phyloP scores from a whole-genome alignment of 2,888 invertebrate species.

The Acleris holmiana region DNA sequence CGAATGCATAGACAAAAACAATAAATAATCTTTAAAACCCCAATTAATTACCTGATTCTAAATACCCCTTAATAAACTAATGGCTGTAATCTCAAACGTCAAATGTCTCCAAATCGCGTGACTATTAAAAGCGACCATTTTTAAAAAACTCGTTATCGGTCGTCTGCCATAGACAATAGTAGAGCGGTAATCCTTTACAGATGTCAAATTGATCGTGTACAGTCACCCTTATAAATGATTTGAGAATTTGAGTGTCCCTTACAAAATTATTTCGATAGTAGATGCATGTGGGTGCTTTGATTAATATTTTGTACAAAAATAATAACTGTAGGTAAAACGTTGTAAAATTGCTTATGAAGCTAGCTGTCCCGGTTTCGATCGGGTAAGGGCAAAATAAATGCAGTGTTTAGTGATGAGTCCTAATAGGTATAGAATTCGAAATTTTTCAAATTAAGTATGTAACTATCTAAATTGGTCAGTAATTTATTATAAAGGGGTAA shows the following conservation, averaged over 20 bases:
- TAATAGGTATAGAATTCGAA: too few relatives aligned
- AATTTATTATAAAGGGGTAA: too few relatives aligned
- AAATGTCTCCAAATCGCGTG: slow-evolving; percentile 71
- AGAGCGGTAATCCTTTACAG: slow-evolving; percentile 36
- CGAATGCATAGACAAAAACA: slow-evolving; percentile 3
- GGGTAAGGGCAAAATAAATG: too few relatives aligned
- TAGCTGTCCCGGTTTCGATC: too few relatives aligned
- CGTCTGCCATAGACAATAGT: slow-evolving; percentile 49
- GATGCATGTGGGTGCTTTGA: too few relatives aligned
- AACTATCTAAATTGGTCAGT: too few relatives aligned
- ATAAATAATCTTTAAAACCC: neutral
- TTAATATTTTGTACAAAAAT: too few relatives aligned
- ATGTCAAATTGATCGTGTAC: slow-evolving; percentile 24
- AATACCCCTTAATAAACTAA: slow-evolving; percentile 50
- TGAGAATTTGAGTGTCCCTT: slow-evolving; percentile 16
- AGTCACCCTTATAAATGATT: slow-evolving; percentile 22
- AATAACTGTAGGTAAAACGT: too few relatives aligned
- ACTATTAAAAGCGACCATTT: slow-evolving; percentile 77
- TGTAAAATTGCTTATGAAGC: too few relatives aligned
- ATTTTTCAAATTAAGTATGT: too few relatives aligned
- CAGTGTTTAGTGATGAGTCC: too few relatives aligned
- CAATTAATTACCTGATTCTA: slow-evolving; percentile 21
- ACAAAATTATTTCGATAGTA: neutral
- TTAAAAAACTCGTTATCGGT: slow-evolving; percentile 70
- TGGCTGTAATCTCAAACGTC: slow-evolving; percentile 73